Conservation (phyloP, 2,113 vertebrate genomes). For the Patagioenas fasciata region DNA sequence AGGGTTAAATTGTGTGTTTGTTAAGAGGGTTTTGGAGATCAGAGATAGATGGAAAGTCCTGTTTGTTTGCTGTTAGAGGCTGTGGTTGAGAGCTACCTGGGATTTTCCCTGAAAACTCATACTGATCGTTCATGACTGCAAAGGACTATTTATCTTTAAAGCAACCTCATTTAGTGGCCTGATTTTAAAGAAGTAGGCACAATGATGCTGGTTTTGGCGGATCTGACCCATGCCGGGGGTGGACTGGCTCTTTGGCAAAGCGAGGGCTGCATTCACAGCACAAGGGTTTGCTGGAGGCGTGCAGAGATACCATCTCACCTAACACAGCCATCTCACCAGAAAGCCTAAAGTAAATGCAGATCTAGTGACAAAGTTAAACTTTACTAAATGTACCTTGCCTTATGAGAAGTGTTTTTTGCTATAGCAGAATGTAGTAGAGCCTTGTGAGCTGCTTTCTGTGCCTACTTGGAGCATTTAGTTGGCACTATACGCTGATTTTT, state of each 20-base stretch:
- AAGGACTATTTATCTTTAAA: background rate
- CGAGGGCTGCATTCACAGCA: background rate
- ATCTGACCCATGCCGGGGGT: background rate
- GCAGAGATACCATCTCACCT: background rate
- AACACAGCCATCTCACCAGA: background rate
- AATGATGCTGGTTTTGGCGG: background rate
- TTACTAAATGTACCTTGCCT: background rate
- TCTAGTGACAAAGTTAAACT: background rate
- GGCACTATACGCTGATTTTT: background rate
- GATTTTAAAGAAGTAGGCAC: background rate
- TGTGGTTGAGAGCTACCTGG: conserved; percentile 24
- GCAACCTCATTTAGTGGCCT: conserved; percentile 14
- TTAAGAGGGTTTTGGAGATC: background rate
- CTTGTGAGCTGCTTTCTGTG: background rate
- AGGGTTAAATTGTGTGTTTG: background rate
- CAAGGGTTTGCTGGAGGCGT: background rate
- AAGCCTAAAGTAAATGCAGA: background rate
- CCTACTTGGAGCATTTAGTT: background rate
- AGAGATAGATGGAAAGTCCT: conserved; percentile 28
- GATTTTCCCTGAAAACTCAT: conserved; percentile 42
- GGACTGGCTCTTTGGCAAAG: background rate
- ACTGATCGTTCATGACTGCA: background rate
- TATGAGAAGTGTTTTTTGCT: background rate
- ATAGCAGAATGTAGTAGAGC: background rate
- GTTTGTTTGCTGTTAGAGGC: background rate